Evolutionary conservation across 2,888 invertebrate species (phyloP).

Genomic region (Cataglyphis livida): DNA sequence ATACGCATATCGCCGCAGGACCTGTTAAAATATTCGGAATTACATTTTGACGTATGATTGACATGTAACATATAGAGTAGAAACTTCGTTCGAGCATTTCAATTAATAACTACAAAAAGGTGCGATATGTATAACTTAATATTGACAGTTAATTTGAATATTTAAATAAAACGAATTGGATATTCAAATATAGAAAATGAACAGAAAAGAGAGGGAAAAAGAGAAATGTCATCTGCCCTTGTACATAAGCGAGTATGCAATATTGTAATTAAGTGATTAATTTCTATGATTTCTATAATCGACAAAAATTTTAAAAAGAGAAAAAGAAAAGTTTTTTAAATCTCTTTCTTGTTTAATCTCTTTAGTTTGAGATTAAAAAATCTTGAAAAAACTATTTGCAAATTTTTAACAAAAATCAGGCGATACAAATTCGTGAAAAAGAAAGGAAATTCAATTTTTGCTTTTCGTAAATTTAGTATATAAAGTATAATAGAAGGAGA

Average conservation of each 20-base stretch:
- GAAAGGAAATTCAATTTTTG: not conserved
- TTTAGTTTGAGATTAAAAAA: not conserved
- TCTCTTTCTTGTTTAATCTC: not conserved
- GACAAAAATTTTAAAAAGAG: not conserved
- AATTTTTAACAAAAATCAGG: not conserved
- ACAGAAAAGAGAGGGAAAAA: not conserved
- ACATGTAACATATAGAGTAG: not conserved
- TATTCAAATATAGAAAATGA: conserved; percentile 18
- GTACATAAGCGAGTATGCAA: not conserved
- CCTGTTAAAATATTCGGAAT: conserved; percentile 14
- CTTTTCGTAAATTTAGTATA: not conserved
- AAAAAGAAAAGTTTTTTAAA: not conserved
- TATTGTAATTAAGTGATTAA: not conserved
- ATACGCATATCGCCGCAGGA: not conserved
- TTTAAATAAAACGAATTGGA: conserved; percentile 23
- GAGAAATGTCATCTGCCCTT: not conserved
- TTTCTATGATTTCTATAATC: not conserved
- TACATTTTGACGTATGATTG: conserved; percentile 10
- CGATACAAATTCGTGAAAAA: not conserved
- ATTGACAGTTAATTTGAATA: conserved; percentile 48
- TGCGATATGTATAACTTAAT: not conserved
- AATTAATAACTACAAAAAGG: conserved; percentile 22
- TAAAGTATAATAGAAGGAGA: not conserved
- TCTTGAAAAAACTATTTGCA: not conserved
- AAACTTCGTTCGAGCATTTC: not conserved